These are phyloP conservation scores for Seira musarum DNA, from an alignment of 2,888 invertebrate genomes.

Conservation along the genomic window DNA sequence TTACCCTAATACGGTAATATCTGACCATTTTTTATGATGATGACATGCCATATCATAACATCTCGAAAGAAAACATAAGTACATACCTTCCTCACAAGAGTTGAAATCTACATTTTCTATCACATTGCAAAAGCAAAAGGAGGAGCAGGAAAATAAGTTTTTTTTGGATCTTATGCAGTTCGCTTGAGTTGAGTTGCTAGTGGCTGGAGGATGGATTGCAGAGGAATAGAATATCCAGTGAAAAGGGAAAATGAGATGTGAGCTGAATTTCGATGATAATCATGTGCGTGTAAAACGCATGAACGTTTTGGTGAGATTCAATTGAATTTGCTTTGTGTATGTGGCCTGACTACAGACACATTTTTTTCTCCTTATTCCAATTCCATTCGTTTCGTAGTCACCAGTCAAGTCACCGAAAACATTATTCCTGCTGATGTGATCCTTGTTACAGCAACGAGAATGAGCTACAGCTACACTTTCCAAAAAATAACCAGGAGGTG, in stretches of 20 bases:
- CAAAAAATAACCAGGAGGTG: no score
- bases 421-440: background rate
- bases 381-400: background rate
- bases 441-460: background rate
- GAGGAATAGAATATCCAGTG: background rate
- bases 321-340: constrained; percentile 49
- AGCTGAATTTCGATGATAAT: constrained; percentile 58
- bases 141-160: constrained; percentile 3
- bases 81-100: no score
- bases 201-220: constrained; percentile 9
- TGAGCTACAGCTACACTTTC: no score
- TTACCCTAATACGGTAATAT: no score
- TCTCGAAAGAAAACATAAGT: no score
- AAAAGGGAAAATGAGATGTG: constrained; percentile 52
- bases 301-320: constrained; percentile 32
- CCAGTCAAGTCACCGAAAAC: background rate
- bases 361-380: background rate
- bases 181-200: background rate
- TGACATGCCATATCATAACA: no score
- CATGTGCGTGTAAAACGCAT: constrained; percentile 47
- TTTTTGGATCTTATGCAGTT: no score
- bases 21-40: no score
- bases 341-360: constrained; percentile 24
- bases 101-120: no score
- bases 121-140: constrained; percentile 24